Percentiles rank a stretch among this genome's conserved stretches.
phyloP scores from a whole-genome alignment of 2,888 invertebrate genomes.

The Drosophila cognata region DNA sequence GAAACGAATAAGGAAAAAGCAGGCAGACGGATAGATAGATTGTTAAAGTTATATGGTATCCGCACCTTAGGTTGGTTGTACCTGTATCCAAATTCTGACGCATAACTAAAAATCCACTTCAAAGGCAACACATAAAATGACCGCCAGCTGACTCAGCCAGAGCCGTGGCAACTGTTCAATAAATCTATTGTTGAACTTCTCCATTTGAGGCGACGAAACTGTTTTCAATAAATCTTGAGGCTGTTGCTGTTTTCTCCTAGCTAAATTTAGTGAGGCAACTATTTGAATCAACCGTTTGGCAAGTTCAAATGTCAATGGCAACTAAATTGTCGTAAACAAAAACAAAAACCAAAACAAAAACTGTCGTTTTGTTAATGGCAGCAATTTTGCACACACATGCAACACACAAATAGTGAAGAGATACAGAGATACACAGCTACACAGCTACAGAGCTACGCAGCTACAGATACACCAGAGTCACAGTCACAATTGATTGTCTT shows the following conservation, averaged over 20 bases:
- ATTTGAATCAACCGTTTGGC: conserved; percentile 40
- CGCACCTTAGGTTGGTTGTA: not conserved
- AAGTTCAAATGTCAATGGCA: conserved; percentile 80
- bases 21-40: not conserved
- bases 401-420: conserved; percentile 29
- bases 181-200: conserved; percentile 17
- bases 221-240: conserved; percentile 31
- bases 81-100: conserved; percentile 3
- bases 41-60: not conserved
- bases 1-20: not conserved
- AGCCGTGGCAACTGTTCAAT: conserved; percentile 19
- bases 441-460: conserved; percentile 9
- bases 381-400: conserved; percentile 62
- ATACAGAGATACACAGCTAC: conserved; percentile 1
- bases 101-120: not conserved
- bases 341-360: conserved; percentile 28
- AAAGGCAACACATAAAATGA: conserved; percentile 12
- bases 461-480: conserved; percentile 19
- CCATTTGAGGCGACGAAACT: conserved; percentile 6
- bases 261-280: conserved; percentile 20
- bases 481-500: conserved; percentile 55
- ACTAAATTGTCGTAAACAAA: conserved; percentile 56
- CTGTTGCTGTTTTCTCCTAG: conserved; percentile 12
- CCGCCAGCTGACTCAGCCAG: conserved; percentile 29
- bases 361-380: conserved; percentile 64